Evolutionary conservation across 1,140 invertebrate species (phyloP), one percentile per base, ranked within the genome.

Genomic region (Heliconius hewitsoni): DNA sequence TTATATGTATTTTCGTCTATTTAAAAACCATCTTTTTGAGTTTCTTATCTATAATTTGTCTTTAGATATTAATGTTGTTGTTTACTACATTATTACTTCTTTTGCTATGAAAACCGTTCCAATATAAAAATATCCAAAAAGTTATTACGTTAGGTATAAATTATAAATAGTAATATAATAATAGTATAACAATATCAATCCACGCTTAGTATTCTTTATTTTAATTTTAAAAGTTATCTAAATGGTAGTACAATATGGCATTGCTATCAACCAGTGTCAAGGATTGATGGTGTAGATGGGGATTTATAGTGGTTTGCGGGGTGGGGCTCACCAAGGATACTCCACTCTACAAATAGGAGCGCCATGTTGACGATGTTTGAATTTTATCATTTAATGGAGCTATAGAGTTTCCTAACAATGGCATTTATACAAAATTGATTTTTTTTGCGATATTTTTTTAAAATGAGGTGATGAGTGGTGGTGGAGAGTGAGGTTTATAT

Each of bases 161-260:
- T 37, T 6, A 37, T 37, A 37, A 37, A 37, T 37, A 37, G 34
- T 37, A 37, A 37, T 37, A 8, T 6, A 37, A 37, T 37, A 46
- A 46, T 46, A 46, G 13, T 46, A 4, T 4, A 46, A 46, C 42
- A 46, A 13, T 46, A 46, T 16, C 42, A 46, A 46, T 46, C 42
- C 13, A 46, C 42, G 42, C 3, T 46, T 16, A 46, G 42, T 46
- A 46, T 46, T 46, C 0, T 52, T 52, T 19, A 52, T 52, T 52
- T 52, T 91, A 81, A 83, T 85, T 90, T 87, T 91, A 82, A 83
- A 82, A 46, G 78, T 81, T 88, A 93, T 93, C 90, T 92, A 88
- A 92, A 92, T 89, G 86, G 85, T 81, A 83, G 85, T 90, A 86
- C 90, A 89, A 89, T 91, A 91, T 88, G 84, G 86, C 82, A 80